Percentiles rank a stretch among this genome's conserved stretches.
Evolutionary conservation across 2,888 invertebrate species (phyloP).

Genomic region (Lasius platythorax): DNA sequence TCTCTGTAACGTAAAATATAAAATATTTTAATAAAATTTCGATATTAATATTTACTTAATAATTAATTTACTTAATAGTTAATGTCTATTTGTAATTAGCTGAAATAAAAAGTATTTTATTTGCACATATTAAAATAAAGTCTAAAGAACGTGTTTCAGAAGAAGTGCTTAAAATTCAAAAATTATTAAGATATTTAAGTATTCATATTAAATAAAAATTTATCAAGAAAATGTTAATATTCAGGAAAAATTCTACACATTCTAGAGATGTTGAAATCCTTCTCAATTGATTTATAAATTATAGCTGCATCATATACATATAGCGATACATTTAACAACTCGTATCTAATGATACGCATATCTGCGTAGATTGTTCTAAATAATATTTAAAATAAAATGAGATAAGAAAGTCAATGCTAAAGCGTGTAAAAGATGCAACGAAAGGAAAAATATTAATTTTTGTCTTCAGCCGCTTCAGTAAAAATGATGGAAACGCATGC

Average conservation of each 20-base stretch:
- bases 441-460: conserved; percentile 1
- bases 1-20: not conserved
- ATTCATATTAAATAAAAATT: not conserved
- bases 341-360: not conserved
- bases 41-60: not conserved
- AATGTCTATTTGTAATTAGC: not conserved
- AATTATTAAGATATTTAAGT: not conserved
- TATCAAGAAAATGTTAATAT: not conserved
- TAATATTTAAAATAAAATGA: not conserved
- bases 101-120: not conserved
- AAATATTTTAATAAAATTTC: not conserved
- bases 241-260: not conserved
- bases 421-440: not conserved
- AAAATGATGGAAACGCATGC: conserved; percentile 23
- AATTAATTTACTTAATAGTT: not conserved
- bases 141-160: not conserved
- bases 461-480: not conserved
- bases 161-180: not conserved
- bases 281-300: not conserved
- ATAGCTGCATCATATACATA: not conserved
- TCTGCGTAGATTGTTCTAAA: not conserved
- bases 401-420: not conserved
- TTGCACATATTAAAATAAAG: not conserved
- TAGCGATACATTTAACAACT: not conserved
- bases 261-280: not conserved